Evolutionary conservation across 2,113 vertebrate species (phyloP), one percentile per base, ranked within the genome.

Genomic region (Eupsittula cactorum): DNA sequence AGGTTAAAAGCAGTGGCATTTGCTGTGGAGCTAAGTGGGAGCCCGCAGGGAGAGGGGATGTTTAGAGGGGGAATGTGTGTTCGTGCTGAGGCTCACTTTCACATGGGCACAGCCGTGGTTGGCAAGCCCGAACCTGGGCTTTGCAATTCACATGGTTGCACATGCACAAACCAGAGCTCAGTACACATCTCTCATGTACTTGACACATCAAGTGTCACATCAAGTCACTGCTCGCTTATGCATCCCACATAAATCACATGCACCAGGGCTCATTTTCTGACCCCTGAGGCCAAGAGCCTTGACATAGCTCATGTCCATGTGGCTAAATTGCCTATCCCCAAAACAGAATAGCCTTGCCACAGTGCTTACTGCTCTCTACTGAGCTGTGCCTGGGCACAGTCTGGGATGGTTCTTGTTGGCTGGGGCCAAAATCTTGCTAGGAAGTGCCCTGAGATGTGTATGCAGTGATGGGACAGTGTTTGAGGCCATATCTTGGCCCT

Each of bases 1-100:
- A 95, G 74, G 91, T 87, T 96, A 97, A 96, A 96, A 96, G 95
- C 94, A 13, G 65, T 76, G 84, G 74, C 6, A 10, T 78, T 93
- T 86, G 53, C 92, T 76, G 82, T 37, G 60, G 57, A 95, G 29
- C 3, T 92, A 44, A 95, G 65, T 95, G 93, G 70, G 16, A 90
- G 7, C 37, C 53, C 65, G 49, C 0, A 0, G 92, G 93, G 82
- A 41, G 6, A 20, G 29, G 52, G 33, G 19, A 2, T 28, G 0
- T 37, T 93, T 53, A 3, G 42, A 28, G 19, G 50, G 19, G n/a
- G 35, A 42, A 12, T 84, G 39, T 7, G 35, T 14, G 33, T 42
- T 29, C 8, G 2, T 3, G 25, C 3, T 6, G 33, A 85, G 37
- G 21, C 18, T 79, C 50, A 55, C 8, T 52, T 35, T 20, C 33